Evolutionary conservation across 2,888 invertebrate genomes (phyloP).

Genomic region (Yponomeuta malinellus): DNA sequence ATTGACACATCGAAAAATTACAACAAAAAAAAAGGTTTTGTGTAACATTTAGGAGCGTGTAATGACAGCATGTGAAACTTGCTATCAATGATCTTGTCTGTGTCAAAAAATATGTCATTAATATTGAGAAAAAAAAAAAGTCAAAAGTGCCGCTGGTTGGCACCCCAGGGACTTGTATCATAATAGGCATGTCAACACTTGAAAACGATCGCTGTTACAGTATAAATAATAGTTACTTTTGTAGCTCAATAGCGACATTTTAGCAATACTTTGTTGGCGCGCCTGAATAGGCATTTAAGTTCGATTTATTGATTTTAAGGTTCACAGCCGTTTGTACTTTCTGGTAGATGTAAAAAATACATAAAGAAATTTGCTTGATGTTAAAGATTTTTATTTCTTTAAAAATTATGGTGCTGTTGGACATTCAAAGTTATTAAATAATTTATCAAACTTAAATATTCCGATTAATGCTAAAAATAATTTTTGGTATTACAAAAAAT

Average conservation of each 20-base stretch:
- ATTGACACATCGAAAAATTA: conserved; percentile 12
- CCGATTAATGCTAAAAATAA: no score
- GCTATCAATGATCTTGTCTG: conserved; percentile 67
- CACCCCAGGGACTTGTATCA: conserved; percentile 66
- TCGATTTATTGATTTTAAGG: conserved; percentile 60
- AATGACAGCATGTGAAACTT: conserved; percentile 65
- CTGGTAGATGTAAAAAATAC: neutral
- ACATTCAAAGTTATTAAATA: no score
- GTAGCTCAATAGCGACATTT: conserved; percentile 44
- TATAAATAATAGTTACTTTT: conserved; percentile 63
- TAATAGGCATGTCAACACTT: conserved; percentile 73
- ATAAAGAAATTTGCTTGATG: neutral
- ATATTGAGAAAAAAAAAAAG: conserved; percentile 54
- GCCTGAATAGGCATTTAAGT: conserved; percentile 40
- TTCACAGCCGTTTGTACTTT: conserved; percentile 13
- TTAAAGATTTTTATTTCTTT: neutral
- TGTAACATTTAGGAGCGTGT: conserved; percentile 55
- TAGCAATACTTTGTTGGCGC: conserved; percentile 60
- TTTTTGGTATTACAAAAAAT: no score
- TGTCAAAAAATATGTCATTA: conserved; percentile 69
- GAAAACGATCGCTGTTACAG: conserved; percentile 53
- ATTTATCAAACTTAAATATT: no score
- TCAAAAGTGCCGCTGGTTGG: conserved; percentile 44
- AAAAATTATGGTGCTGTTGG: neutral
- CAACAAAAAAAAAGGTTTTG: neutral